These are phyloP conservation scores for Scolopax rusticola DNA, from an alignment of 2,797 vertebrate species.

Conservation along the genomic window DNA sequence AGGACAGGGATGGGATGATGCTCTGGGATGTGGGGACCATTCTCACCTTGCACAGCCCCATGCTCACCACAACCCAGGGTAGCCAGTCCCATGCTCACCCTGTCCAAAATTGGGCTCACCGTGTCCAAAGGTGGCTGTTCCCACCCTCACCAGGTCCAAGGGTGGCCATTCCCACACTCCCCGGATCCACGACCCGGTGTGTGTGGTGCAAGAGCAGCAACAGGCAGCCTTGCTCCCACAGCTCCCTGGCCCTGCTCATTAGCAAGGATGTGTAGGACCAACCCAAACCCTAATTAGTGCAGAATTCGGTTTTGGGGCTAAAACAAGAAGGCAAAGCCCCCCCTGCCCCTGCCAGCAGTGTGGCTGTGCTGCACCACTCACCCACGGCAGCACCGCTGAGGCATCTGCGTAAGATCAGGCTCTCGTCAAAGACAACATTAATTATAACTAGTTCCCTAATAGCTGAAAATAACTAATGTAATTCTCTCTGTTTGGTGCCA, in stretches of 20 bases:
- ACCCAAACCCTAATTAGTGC: background rate
- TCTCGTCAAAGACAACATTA: background rate
- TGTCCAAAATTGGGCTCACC: background rate
- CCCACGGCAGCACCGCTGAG: accelerated
- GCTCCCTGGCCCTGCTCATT: accelerated
- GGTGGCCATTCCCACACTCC: background rate
- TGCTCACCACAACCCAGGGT: too few relatives aligned
- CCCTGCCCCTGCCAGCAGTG: accelerated
- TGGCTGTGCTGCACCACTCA: background rate
- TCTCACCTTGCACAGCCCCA: too few relatives aligned
- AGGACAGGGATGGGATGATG: background rate
- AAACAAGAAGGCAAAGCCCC: background rate
- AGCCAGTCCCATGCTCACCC: background rate
- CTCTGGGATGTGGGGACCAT: accelerated
- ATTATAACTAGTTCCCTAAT: conserved; percentile 30
- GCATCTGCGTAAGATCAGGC: background rate
- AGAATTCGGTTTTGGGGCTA: background rate
- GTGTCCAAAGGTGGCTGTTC: background rate
- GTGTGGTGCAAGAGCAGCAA: background rate
- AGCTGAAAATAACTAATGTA: conserved; percentile 33
- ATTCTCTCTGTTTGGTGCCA: conserved; percentile 5
- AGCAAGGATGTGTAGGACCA: background rate
- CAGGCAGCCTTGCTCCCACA: accelerated
- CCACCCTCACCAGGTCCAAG: background rate
- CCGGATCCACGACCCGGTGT: accelerated